Evolutionary conservation across 1,140 invertebrate species (phyloP).

Genomic region (Meloidogyne hapla): DNA sequence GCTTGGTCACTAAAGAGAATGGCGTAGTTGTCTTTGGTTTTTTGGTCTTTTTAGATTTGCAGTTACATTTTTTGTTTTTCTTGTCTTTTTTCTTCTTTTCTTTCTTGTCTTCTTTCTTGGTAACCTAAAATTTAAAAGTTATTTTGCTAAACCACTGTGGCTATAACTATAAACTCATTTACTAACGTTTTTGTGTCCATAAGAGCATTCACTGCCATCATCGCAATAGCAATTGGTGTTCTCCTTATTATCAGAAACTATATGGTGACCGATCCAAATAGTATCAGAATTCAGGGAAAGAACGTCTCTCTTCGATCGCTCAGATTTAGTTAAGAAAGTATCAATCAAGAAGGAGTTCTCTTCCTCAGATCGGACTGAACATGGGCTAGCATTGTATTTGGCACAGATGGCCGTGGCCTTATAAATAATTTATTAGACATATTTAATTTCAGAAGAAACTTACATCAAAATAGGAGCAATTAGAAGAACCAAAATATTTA

Average conservation of each 20-base stretch:
- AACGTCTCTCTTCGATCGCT: background rate
- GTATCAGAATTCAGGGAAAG: too few relatives aligned
- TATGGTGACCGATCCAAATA: background rate
- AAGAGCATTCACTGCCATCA: background rate
- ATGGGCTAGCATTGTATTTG: background rate
- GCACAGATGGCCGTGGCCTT: background rate
- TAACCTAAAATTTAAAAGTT: background rate
- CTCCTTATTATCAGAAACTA: background rate
- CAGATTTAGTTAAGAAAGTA: background rate
- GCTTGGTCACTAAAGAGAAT: background rate
- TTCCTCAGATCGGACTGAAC: background rate
- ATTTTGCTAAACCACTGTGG: background rate
- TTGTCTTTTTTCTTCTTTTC: background rate
- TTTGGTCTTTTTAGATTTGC: background rate
- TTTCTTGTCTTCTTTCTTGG: background rate
- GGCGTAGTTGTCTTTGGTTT: background rate
- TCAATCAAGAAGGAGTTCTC: background rate
- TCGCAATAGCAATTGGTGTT: background rate
- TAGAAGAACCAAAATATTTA: background rate
- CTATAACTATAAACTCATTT: too few relatives aligned
- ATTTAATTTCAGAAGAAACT: background rate
- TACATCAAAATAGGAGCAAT: background rate
- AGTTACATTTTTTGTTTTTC: background rate
- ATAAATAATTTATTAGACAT: too few relatives aligned
- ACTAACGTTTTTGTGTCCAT: background rate